Conservation (phyloP, 2,113 vertebrate species). For the Corvus moneduloides region DNA sequence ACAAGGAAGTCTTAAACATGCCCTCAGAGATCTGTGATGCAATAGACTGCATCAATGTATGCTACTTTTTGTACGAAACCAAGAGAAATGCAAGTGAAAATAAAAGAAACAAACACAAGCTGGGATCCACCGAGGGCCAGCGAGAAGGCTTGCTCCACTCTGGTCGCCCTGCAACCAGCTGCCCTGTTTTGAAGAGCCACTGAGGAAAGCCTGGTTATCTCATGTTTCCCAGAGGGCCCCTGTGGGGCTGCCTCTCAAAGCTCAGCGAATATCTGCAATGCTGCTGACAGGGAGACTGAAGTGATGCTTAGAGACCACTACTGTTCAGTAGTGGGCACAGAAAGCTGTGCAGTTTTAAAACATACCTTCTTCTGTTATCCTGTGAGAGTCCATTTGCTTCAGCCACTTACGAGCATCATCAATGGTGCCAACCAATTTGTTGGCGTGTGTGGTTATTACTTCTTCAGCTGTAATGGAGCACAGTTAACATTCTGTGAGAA, state of each 20-base stretch:
- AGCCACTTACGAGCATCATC: slow-evolving; percentile 61
- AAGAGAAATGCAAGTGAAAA: neutral
- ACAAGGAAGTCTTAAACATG: neutral
- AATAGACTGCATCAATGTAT: neutral
- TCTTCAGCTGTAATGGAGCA: slow-evolving; percentile 67
- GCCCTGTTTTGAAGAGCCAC: neutral
- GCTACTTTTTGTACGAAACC: neutral
- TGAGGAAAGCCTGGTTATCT: neutral
- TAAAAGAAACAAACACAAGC: neutral
- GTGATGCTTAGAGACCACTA: neutral
- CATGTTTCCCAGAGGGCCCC: neutral
- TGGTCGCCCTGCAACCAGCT: neutral
- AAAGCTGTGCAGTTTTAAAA: neutral
- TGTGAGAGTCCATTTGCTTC: slow-evolving; percentile 58
- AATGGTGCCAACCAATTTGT: slow-evolving; percentile 20
- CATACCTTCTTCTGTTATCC: slow-evolving; percentile 68
- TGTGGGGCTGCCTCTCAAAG: neutral
- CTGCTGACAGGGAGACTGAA: neutral
- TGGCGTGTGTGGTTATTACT: slow-evolving; percentile 41
- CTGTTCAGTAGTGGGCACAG: neutral
- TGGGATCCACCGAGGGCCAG: neutral
- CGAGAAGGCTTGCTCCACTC: neutral
- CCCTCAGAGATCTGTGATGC: neutral
- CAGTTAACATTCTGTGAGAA: neutral
- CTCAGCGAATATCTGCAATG: neutral